Evolutionary conservation across 2,888 invertebrate species (phyloP), one percentile per base, ranked within the genome.

Genomic region (Ceramica pisi): DNA sequence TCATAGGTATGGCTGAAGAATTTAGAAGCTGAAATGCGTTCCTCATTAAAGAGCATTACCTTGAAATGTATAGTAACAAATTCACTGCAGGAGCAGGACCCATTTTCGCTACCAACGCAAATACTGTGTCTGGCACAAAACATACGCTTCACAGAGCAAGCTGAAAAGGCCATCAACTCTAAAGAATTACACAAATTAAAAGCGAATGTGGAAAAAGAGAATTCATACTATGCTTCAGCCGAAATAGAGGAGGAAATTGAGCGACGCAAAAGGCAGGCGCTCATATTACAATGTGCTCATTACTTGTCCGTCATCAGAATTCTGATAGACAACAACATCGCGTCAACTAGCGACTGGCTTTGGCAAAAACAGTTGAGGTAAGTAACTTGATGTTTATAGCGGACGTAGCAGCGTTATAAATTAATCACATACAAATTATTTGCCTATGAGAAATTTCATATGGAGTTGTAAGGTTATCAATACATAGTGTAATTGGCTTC

Each of bases 331-430:
- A 96, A 97, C 79, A 97, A 97, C 90, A 97, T 98, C 0, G 97
- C 97, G 44, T 97, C 97, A 80, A 90, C 96, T 16, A 96, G 94
- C 23, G 98, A 99, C 89, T 99, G 99, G 99, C 95, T 97, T 62
- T 99, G 99, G 99, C 98, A 98, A 92, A 98, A 98, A 92, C 99
- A 99, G 92, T 96, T 99, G 60, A 97, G 99, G 97, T 98, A 92
- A 79, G 73, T 67, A 38, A 46, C 56, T 80, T 63, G n/a, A 71
- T 70, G 72, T 67, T 67, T 53, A 62, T 61, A 55, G 48, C 50
- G 14, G 41, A 16, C 50, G n/a, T 31, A 38, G 55, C 63, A 35
- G 16, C 8, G 8, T 6, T 65, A 46, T 4, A n/a, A 35, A 10
- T 35, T 56, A 38, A 44, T 46, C n/a, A 5, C 5, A 57, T 61